Evolutionary conservation across 2,797 vertebrate genomes (phyloP), one percentile per base, ranked within the genome.

Genomic region (Pseudomugil tenellus): DNA sequence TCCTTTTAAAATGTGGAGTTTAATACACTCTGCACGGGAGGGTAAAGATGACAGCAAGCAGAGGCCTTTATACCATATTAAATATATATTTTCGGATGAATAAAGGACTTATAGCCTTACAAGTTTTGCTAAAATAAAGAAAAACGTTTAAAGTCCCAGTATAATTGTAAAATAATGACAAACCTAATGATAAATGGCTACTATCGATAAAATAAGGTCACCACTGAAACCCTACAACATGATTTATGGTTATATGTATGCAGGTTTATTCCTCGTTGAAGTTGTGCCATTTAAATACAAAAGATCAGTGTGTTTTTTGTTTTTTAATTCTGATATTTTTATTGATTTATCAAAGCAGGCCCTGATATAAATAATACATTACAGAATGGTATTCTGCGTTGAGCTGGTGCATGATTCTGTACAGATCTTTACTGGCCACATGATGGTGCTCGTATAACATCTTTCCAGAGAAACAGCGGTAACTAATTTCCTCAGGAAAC

Each of bases 361-460:
- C 73, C 80, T 77, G 67, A 48, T 67, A 84, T 83, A 83, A 84
- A 85, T 74, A 79, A 80, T 57, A 83, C 69, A 87, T 81, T 83
- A 74, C 81, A 85, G 68, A 76, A 58, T 29, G 39, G 69, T 23
- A 60, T 65, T 70, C 56, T 84, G 74, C 61, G 34, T 74, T 21
- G 28, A 58, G 69, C 59, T 77, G 80, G 43, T 70, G 83, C 72
- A 78, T 43, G 58, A 60, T 64, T 61, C 55, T 91, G 87, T 58
- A 90, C 88, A 70, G 43, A 35, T 69, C 73, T 41, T 1, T 19
- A 46, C 14, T 37, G 11, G 65, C 87, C 92, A 87, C 92, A 80
- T 87, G 92, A 57, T 87, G 92, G 91, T 26, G 91, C 90, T 92
- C 88, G 58, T 87, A 86, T 83, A 80, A 84, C 91, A 82, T 80